These are phyloP conservation scores for Scleropages formosus DNA, from an alignment of 2,797 vertebrate species.

Conservation along the genomic window DNA sequence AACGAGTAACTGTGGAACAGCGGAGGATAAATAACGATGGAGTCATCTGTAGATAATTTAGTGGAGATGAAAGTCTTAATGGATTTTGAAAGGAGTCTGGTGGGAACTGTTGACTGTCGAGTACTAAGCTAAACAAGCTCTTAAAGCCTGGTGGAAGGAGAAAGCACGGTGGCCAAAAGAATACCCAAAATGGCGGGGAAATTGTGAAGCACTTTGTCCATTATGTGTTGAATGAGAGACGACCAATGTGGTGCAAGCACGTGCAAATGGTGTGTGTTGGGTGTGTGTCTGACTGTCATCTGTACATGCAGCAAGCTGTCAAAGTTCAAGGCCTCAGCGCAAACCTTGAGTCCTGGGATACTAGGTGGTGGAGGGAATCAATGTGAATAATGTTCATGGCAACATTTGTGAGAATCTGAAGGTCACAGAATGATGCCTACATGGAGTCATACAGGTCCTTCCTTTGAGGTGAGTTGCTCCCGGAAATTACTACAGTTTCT, in stretches of 20 bases:
- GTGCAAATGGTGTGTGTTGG: conserved; percentile 2
- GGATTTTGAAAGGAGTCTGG: conserved; percentile 59
- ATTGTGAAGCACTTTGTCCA: conserved; percentile 51
- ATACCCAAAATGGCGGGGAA: conserved; percentile 34
- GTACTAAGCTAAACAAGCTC: conserved; percentile 54
- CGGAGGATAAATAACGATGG: conserved; percentile 57
- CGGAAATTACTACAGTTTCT: no score
- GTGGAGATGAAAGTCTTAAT: conserved; percentile 76
- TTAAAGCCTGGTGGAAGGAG: conserved; percentile 30
- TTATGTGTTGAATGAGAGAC: conserved; percentile 44
- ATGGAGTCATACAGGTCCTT: background rate
- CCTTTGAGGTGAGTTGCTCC: no score
- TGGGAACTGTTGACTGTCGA: conserved; percentile 63
- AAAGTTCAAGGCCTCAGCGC: no score
- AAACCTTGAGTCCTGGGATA: no score
- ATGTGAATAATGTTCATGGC: conserved; percentile 62
- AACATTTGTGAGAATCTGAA: conserved; percentile 79
- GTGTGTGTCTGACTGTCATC: background rate
- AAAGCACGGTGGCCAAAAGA: conserved; percentile 27
- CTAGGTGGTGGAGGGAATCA: no score
- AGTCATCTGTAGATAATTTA: conserved; percentile 63
- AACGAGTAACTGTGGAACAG: conserved; percentile 38
- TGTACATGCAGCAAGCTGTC: background rate
- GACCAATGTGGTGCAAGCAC: conserved; percentile 30
- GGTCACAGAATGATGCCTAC: conserved; percentile 90